Evolutionary conservation across 2,113 vertebrate genomes (phyloP), one percentile per base, ranked within the genome.

Genomic region (Phoenicopterus ruber): DNA sequence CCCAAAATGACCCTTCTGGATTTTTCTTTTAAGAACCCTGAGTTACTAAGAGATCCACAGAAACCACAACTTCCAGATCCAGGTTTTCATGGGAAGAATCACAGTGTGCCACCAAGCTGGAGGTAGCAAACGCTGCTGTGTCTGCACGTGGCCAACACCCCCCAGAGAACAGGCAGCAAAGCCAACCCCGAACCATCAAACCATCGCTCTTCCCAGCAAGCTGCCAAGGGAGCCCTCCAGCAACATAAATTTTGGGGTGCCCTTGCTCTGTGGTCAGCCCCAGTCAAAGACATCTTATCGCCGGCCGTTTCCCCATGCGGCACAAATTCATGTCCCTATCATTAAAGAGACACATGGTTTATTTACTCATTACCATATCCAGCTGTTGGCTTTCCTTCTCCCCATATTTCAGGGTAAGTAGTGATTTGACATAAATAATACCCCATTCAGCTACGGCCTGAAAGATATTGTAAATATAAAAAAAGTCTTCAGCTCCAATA

Each of bases 291-390:
- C 83, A 88, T 94, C 97, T 96, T 91, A 96, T 85, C 36, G 0
- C 88, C 2, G 29, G 67, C 90, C 88, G 0, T 88, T 94, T 80
- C 91, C 93, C 86, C 82, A 90, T 55, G 85, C 0, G 15, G 85
- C 87, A 92, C 96, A 97, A 97, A 98, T 98, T 94, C 96, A 94
- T 96, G 94, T 96, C 94, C 72, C 93, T 73, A 97, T 96, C 94
- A 92, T 97, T 97, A 97, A 94, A 95, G 78, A 93, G 91, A 98
- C 97, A 96, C 97, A 95, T 92, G 86, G 93, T 97, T 98, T 98
- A 97, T 97, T 97, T 96, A 96, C 95, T 90, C 95, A 96, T 98
- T 97, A 98, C 90, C 97, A 97, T 97, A 97, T 94, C 96, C 97
- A 98, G 96, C 97, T 96, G 94, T 96, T 97, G 80, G 89, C 96